Conservation (phyloP, 2,797 vertebrate species). For the Anguilla marmorata region DNA sequence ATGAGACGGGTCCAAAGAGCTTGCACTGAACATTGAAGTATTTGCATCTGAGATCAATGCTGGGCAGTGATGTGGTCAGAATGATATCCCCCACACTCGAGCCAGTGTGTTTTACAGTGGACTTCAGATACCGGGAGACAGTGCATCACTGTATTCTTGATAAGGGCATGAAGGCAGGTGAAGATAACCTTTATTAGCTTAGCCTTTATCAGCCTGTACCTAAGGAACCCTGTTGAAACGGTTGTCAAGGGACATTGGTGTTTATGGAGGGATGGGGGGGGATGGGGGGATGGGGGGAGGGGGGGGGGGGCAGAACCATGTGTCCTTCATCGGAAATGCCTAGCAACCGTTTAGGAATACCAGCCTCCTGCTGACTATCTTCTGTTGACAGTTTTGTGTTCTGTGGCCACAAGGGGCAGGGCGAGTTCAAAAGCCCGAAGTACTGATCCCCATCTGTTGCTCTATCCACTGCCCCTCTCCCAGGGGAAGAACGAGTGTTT, state of each 20-base stretch:
- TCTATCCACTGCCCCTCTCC: not conserved
- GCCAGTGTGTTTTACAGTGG: constrained; percentile 41
- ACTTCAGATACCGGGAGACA: constrained; percentile 21
- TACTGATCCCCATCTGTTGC: not conserved
- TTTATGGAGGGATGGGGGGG: not conserved
- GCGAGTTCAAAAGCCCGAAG: not conserved
- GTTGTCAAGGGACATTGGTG: not conserved
- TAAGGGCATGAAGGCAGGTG: constrained; percentile 27
- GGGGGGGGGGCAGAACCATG: not conserved
- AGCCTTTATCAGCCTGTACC: not conserved
- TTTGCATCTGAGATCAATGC: constrained; percentile 54
- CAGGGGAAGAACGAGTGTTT: not conserved
- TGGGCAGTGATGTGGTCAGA: not conserved
- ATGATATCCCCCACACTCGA: not conserved
- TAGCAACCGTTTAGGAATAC: not conserved
- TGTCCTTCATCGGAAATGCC: not conserved
- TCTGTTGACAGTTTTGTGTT: not conserved
- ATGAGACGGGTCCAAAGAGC: not conserved
- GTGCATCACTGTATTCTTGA: constrained; percentile 5
- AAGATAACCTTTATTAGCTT: constrained; percentile 35
- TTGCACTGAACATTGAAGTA: not conserved
- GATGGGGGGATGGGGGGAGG: not conserved
- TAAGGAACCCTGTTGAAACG: not conserved
- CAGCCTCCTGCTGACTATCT: not conserved
- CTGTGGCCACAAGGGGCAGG: constrained; percentile 9